These are phyloP conservation scores for Onchidella celtica DNA, from an alignment of 2,888 invertebrate genomes.

Conservation along the genomic window DNA sequence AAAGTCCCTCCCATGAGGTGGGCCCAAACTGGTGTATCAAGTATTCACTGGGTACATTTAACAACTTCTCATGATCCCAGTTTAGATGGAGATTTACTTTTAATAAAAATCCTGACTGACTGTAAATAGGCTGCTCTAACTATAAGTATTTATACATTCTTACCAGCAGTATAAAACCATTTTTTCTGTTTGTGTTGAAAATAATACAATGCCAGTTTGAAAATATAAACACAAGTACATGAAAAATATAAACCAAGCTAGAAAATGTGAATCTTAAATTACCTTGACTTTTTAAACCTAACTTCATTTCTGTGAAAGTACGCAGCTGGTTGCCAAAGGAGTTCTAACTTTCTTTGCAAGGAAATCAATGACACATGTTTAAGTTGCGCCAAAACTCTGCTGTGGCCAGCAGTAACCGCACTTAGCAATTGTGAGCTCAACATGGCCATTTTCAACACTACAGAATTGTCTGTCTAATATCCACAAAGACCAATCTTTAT, in stretches of 20 bases:
- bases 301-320: slow-evolving; percentile 12
- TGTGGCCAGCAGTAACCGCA: not conserved
- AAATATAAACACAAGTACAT: too few relatives aligned
- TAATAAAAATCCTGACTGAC: too few relatives aligned
- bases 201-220: too few relatives aligned
- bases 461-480: not conserved
- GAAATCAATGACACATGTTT: not conserved
- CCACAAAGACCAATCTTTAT: not conserved
- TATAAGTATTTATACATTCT: too few relatives aligned
- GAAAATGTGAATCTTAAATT: not conserved
- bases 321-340: not conserved
- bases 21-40: too few relatives aligned
- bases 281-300: not conserved
- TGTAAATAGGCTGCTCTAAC: too few relatives aligned
- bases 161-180: too few relatives aligned
- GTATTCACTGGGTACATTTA: too few relatives aligned
- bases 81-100: too few relatives aligned
- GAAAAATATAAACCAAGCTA: not conserved
- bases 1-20: too few relatives aligned
- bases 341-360: not conserved
- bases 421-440: not conserved
- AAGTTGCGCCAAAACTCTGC: not conserved
- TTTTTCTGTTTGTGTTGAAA: too few relatives aligned
- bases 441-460: not conserved
- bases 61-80: too few relatives aligned